Evolutionary conservation across 2,113 vertebrate genomes (phyloP).

Genomic region (Meriones unguiculatus): DNA sequence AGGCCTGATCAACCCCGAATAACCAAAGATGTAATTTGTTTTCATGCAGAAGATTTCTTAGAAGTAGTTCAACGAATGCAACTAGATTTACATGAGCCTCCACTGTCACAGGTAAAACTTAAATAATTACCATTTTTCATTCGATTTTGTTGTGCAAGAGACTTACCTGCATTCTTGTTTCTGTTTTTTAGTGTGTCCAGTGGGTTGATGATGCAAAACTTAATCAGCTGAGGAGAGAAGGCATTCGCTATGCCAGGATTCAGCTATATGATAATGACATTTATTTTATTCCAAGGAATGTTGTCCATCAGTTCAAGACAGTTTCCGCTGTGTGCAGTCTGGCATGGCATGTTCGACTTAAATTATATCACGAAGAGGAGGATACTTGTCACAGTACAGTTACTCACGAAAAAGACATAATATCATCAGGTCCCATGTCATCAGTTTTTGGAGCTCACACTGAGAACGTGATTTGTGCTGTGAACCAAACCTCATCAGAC

Average conservation of each 20-base stretch:
- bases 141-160: constrained; percentile 15
- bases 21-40: constrained; percentile 99
- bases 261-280: constrained; percentile 97
- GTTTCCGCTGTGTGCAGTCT: constrained; percentile 98
- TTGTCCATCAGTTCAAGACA: constrained; percentile 99
- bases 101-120: constrained; percentile 92
- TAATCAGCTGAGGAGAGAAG: constrained; percentile 98
- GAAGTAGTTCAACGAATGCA: constrained; percentile 97
- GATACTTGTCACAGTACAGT: constrained; percentile 79
- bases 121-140: constrained; percentile 44
- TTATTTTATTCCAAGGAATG: constrained; percentile 98
- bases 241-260: constrained; percentile 97
- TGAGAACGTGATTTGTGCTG: constrained; percentile 79
- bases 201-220: constrained; percentile 99
- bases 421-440: constrained; percentile 81
- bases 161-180: constrained; percentile 37
- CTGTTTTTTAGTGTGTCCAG: constrained; percentile 93
- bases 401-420: constrained; percentile 83
- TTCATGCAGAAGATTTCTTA: constrained; percentile 96
- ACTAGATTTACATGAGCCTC: constrained; percentile 96
- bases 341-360: constrained; percentile 97
- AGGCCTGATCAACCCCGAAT: constrained; percentile 96
- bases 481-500: constrained; percentile 85
- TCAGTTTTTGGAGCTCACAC: constrained; percentile 84
- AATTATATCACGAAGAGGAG: constrained; percentile 91